Conservation (phyloP, 35 echinoderm and acorn worm species). For the Chiridota heheva region DNA sequence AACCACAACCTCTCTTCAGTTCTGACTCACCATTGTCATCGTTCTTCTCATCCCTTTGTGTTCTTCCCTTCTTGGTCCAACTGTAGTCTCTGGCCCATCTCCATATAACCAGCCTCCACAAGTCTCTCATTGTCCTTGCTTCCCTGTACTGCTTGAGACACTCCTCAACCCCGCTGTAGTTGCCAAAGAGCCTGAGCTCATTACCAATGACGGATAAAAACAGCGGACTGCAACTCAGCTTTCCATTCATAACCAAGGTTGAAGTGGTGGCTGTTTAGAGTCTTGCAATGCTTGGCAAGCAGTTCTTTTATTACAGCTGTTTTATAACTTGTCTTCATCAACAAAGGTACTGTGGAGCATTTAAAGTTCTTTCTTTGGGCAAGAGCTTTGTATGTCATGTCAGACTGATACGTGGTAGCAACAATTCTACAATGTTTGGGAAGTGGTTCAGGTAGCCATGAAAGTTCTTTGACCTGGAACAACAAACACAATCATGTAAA, state of each 20-base stretch:
- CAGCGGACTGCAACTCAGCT: conserved; percentile 75
- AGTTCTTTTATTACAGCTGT: conserved; percentile 47
- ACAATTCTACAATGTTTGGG: conserved; percentile 87
- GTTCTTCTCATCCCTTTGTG: no score
- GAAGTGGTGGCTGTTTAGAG: conserved; percentile 58
- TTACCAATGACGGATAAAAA: conserved; percentile 88
- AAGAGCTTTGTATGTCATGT: conserved; percentile 84
- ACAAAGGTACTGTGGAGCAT: conserved; percentile 48
- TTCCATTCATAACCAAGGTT: conserved; percentile 65
- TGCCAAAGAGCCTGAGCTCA: conserved; percentile 78
- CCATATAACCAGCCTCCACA: conserved; percentile 83
- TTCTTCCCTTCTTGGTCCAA: conserved; percentile 68
- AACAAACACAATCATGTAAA: background rate
- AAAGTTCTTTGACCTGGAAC: conserved; percentile 82
- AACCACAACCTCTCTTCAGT: no score
- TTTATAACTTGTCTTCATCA: conserved; percentile 52
- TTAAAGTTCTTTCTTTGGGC: conserved; percentile 41
- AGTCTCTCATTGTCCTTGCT: conserved; percentile 62
- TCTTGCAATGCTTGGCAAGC: conserved; percentile 82
- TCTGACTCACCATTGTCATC: no score
- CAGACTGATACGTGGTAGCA: conserved; percentile 68
- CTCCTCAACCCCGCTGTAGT: conserved; percentile 44
- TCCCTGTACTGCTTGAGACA: conserved; percentile 62
- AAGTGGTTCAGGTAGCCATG: conserved; percentile 67
- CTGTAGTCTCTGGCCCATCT: conserved; percentile 88